These are phyloP conservation scores for Amphiprion percula DNA, from an alignment of 2,113 vertebrate genomes.

Conservation along the genomic window DNA sequence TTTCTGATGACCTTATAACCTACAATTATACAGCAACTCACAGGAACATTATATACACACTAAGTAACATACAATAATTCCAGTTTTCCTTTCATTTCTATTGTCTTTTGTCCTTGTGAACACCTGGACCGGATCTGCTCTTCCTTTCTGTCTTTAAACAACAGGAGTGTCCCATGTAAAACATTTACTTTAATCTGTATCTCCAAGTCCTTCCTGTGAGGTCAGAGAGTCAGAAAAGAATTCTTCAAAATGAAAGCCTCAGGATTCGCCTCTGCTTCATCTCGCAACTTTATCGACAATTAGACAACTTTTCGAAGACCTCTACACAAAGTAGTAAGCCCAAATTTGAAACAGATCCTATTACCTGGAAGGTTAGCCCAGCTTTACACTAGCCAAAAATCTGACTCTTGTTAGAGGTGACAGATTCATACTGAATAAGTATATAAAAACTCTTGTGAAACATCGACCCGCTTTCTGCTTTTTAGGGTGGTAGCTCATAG, in stretches of 20 bases:
- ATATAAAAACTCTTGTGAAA: conserved; percentile 5
- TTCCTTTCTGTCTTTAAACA: conserved; percentile 34
- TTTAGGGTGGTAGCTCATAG: conserved; percentile 1
- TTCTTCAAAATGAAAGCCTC: conserved; percentile 46
- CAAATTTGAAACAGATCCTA: background rate
- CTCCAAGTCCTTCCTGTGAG: conserved; percentile 61
- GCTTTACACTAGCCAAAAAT: background rate
- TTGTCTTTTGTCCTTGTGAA: background rate
- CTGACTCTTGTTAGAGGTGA: background rate
- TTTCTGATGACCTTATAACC: background rate
- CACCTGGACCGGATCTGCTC: conserved; percentile 45
- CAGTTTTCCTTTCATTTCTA: conserved; percentile 29
- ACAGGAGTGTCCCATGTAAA: conserved; percentile 26
- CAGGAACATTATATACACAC: background rate
- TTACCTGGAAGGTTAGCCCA: background rate
- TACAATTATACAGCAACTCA: background rate
- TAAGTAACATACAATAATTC: background rate
- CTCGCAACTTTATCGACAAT: conserved; percentile 41
- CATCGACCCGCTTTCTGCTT: background rate
- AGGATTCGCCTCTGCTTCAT: conserved; percentile 17
- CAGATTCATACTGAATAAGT: background rate
- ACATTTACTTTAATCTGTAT: conserved; percentile 27
- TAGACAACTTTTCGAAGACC: conserved; percentile 5
- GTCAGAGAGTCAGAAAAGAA: conserved; percentile 13
- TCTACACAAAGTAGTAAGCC: background rate